Percentiles rank a stretch among this genome's conserved stretches.
phyloP scores from a whole-genome alignment of 2,888 invertebrate species.

The Maniola hyperantus region DNA sequence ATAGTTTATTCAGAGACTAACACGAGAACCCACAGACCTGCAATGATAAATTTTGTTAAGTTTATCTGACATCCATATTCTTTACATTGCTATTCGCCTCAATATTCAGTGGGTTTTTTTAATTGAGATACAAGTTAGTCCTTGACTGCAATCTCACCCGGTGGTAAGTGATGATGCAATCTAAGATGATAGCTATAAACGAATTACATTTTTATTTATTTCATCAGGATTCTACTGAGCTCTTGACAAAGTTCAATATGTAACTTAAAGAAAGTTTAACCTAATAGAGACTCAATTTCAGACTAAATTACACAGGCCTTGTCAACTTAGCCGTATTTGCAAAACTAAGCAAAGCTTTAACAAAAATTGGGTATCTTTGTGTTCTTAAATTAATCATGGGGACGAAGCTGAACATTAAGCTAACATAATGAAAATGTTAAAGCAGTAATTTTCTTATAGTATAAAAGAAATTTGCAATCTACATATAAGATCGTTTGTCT shows the following conservation, averaged over 20 bases:
- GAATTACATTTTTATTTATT: neutral
- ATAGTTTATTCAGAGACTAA: slow-evolving; percentile 29
- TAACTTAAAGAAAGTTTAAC: slow-evolving; percentile 12
- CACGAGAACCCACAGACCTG: neutral
- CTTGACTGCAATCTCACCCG: too few relatives aligned
- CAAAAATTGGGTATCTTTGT: neutral
- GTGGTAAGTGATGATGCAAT: too few relatives aligned
- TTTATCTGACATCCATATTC: neutral
- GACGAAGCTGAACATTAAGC: neutral
- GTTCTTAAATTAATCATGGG: neutral
- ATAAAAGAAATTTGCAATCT: neutral
- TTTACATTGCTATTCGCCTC: neutral
- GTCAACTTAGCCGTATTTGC: slow-evolving; percentile 2
- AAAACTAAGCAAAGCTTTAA: slow-evolving; percentile 2
- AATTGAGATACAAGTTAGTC: too few relatives aligned
- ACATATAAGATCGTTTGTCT: neutral
- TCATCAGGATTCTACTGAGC: neutral
- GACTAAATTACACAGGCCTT: neutral
- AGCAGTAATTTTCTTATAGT: too few relatives aligned
- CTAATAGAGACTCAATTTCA: neutral
- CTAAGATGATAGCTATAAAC: too few relatives aligned
- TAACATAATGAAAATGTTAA: too few relatives aligned
- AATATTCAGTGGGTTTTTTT: neutral
- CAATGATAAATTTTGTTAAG: slow-evolving; percentile 1
- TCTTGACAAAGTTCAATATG: neutral